These are phyloP conservation scores for Drosophila chauvacae DNA, from an alignment of 1,140 invertebrate species.

Conservation along the genomic window DNA sequence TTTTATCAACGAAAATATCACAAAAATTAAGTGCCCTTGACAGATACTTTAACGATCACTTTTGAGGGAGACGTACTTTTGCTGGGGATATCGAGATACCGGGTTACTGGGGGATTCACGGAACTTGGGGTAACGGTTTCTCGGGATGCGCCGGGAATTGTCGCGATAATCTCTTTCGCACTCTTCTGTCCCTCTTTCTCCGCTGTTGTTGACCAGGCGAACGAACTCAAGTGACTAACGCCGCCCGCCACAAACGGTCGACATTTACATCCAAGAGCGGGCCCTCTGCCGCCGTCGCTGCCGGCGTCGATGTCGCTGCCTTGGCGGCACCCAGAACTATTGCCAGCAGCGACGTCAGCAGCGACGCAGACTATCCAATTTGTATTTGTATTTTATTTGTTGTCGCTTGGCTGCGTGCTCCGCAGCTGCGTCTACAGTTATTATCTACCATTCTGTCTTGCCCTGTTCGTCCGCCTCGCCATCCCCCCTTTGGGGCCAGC, in stretches of 20 bases:
- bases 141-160: slow-evolving; percentile 26
- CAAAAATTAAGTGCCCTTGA: not conserved
- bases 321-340: slow-evolving; percentile 29
- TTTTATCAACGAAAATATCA: not conserved
- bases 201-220: slow-evolving; percentile 69
- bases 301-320: slow-evolving; percentile 24
- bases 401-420: slow-evolving; percentile 36
- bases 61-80: slow-evolving; percentile 17
- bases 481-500: not conserved
- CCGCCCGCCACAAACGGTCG: slow-evolving; percentile 60
- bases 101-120: slow-evolving; percentile 12
- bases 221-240: slow-evolving; percentile 79
- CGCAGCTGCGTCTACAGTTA: slow-evolving; percentile 37
- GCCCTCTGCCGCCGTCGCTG: slow-evolving; percentile 38
- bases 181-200: slow-evolving; percentile 11
- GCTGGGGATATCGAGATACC: not conserved
- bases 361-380: slow-evolving; percentile 48
- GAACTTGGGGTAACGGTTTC: slow-evolving; percentile 5
- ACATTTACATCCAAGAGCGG: slow-evolving; percentile 72
- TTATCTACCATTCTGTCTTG: slow-evolving; percentile 58
- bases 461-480: slow-evolving; percentile 1
- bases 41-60: slow-evolving; percentile 14
- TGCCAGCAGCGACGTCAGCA: slow-evolving; percentile 31
- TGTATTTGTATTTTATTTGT: slow-evolving; percentile 74
- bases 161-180: slow-evolving; percentile 16